Evolutionary conservation across 2,888 invertebrate genomes (phyloP), one percentile per base, ranked within the genome.

Genomic region (Ypsolopha sequella): DNA sequence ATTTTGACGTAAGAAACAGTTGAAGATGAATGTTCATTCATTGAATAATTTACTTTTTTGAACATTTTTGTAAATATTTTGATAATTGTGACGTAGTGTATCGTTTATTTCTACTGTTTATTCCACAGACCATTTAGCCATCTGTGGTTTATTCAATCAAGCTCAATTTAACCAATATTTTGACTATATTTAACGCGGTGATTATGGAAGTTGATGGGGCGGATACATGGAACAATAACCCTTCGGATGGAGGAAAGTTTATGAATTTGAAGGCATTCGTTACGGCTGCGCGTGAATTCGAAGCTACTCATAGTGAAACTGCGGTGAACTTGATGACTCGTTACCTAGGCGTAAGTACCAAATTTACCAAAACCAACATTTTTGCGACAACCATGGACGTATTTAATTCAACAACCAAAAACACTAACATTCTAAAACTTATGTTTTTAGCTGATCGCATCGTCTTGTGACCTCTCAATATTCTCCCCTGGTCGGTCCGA

Each of bases 401-500:
- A n/a, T n/a, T n/a, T n/a, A n/a, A n/a, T n/a, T n/a, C n/a, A n/a
- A n/a, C n/a, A 24, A 24, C 24, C 24, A 24, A n/a, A n/a, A 39
- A 39, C 39, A 39, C 39, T 39, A n/a, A 39, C 11, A 3, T 44
- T 1, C 13, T 4, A 10, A 45, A 2, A 34, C 34, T 34, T 35
- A 6, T 33, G 11, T 49, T 80, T 81, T n/a, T 72, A 92, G 91
- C 76, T 89, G 14, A 87, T 92, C 61, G 88, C 90, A 51, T 89
- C 89, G 48, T 88, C 90, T 14, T 87, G 90, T 60, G 92, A 92
- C 64, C 65, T 89, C 7, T 88, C 88, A 56, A 87, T 90, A 62
- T 93, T 92, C 65, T 91, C 92, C 54, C 91, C 92, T 38, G 89
- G 89, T 13, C 87, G 88, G 6, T 87, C 88, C 13, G 87, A 90